Conservation (phyloP, 2,797 vertebrate species). For the Kryptolebias ocellatus region DNA sequence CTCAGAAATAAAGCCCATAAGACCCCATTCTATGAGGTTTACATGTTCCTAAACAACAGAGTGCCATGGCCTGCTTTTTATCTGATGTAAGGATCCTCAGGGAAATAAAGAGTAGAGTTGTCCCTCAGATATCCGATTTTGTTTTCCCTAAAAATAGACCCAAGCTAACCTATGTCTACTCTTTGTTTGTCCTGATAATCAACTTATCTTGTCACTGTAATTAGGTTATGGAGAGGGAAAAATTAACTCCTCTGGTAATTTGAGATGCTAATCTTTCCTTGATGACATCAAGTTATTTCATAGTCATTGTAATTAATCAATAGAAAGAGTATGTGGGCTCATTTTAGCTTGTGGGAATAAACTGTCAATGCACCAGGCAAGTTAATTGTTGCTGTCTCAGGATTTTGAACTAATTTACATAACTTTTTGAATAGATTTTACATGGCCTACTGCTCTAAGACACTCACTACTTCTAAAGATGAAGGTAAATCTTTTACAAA, state of each 20-base stretch:
- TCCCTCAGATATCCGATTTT: conserved; percentile 54
- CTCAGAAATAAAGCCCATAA: conserved; percentile 67
- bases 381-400: conserved; percentile 22
- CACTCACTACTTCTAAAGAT: not conserved
- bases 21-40: conserved; percentile 64
- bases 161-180: conserved; percentile 32
- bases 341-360: conserved; percentile 20
- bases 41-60: conserved; percentile 70
- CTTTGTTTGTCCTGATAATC: conserved; percentile 55
- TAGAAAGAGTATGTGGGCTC: conserved; percentile 18
- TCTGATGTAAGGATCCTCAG: conserved; percentile 62
- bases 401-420: conserved; percentile 1
- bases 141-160: conserved; percentile 46
- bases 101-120: conserved; percentile 61
- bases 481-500: conserved; percentile 9
- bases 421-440: no score
- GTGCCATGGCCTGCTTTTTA: conserved; percentile 32
- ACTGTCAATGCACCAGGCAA: conserved; percentile 39
- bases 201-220: conserved; percentile 51
- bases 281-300: conserved; percentile 41
- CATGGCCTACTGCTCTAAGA: not conserved
- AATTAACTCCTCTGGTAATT: conserved; percentile 51
- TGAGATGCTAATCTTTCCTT: conserved; percentile 56
- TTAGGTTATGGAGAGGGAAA: conserved; percentile 49
- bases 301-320: conserved; percentile 39